Percentiles rank a stretch among this genome's conserved stretches.
These are phyloP conservation scores for Tauraco erythrolophus DNA, from an alignment of 2,113 vertebrate species.

Conservation along the genomic window DNA sequence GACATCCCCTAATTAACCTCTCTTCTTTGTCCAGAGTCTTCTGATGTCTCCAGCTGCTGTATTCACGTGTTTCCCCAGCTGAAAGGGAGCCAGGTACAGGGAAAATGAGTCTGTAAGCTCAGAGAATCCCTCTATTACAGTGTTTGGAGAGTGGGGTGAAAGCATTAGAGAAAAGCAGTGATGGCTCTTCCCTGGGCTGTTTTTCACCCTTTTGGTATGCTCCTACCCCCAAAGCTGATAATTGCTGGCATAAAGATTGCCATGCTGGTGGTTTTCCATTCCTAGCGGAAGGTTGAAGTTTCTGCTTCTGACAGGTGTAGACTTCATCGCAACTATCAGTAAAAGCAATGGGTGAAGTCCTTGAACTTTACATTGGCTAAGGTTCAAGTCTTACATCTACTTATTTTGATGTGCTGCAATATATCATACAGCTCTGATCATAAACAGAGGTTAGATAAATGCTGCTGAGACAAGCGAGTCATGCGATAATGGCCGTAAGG, in stretches of 20 bases:
- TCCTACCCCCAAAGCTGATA: neutral
- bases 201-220: neutral
- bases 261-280: neutral
- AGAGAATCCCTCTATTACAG: neutral
- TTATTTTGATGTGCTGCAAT: neutral
- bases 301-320: neutral
- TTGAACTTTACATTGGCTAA: neutral
- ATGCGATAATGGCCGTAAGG: neutral
- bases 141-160: neutral
- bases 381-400: neutral
- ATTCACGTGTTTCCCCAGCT: neutral
- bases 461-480: neutral
- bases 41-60: neutral
- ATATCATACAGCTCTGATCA: neutral
- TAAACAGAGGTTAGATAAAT: neutral
- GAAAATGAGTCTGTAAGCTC: neutral
- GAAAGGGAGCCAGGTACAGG: neutral
- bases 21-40: neutral
- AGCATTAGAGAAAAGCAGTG: neutral
- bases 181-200: neutral
- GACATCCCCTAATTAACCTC: neutral
- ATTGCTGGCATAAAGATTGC: neutral
- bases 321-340: neutral
- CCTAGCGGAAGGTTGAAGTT: neutral
- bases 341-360: neutral